Conservation (phyloP, 2,797 vertebrate species). For the Sebastes kiyomatsui region DNA sequence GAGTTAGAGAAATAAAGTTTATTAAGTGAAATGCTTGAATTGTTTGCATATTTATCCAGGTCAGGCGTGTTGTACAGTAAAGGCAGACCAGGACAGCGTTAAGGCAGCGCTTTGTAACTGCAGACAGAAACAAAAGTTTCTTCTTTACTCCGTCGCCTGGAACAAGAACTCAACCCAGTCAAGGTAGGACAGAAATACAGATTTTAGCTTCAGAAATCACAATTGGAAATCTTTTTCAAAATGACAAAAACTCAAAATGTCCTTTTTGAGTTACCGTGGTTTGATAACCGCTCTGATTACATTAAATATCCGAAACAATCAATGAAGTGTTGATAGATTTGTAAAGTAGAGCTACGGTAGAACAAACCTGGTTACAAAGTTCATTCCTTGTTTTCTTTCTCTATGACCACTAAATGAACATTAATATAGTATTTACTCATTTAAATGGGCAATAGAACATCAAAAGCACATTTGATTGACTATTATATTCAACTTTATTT, state of each 20-base stretch:
- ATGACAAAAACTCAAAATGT: not conserved
- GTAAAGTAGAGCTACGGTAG: not conserved
- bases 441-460: not conserved
- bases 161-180: not conserved
- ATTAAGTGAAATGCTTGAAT: not conserved
- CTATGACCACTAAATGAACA: not conserved
- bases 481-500: not conserved
- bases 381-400: not conserved
- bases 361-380: not conserved
- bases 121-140: not conserved
- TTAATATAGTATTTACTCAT: not conserved
- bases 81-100: not conserved
- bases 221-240: not conserved
- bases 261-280: not conserved
- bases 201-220: not conserved
- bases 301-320: not conserved
- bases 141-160: not conserved
- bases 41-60: not conserved
- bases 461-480: not conserved
- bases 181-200: not conserved
- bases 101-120: not conserved
- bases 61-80: not conserved
- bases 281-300: not conserved
- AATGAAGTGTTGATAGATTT: not conserved
- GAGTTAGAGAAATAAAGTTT: conserved; percentile 61